Evolutionary conservation across 2,797 vertebrate species (phyloP).

Genomic region (Pogoniulus pusillus): DNA sequence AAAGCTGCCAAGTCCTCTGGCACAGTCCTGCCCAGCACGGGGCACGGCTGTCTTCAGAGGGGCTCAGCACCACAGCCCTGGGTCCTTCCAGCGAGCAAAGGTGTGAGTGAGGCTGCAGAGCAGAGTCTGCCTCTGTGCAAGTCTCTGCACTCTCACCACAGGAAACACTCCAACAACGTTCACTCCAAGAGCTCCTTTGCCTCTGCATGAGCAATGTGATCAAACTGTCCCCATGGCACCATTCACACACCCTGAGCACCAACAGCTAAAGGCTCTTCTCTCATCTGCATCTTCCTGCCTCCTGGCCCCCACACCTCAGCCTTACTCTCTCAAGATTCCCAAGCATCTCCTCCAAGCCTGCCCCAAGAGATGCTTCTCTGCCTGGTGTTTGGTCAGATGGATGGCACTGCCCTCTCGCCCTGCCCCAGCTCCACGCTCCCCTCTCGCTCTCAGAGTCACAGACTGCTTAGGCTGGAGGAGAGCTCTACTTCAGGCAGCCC

Average conservation of each 20-base stretch:
- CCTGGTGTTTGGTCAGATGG: neutral
- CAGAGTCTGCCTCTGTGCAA: rapidly evolving
- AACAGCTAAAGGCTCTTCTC: neutral
- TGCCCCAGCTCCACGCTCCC: neutral
- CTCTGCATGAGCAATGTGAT: neutral
- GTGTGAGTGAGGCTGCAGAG: rapidly evolving
- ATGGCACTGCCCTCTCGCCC: neutral
- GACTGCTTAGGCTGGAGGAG: too few relatives aligned
- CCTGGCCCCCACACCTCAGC: neutral
- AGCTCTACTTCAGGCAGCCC: too few relatives aligned
- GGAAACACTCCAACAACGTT: neutral
- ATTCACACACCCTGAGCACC: neutral
- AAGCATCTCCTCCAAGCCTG: neutral
- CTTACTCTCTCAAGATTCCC: neutral
- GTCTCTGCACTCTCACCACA: neutral
- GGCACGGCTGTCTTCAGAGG: rapidly evolving
- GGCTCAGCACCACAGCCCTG: neutral
- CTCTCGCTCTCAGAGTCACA: neutral
- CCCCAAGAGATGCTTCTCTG: neutral
- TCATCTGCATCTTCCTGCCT: neutral
- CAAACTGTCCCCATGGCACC: neutral
- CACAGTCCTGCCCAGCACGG: rapidly evolving
- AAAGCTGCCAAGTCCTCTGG: neutral
- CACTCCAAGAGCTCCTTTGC: neutral
- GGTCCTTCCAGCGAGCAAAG: rapidly evolving